Conservation (phyloP, 2,797 vertebrate genomes). For the Onychomys leucogaster region DNA sequence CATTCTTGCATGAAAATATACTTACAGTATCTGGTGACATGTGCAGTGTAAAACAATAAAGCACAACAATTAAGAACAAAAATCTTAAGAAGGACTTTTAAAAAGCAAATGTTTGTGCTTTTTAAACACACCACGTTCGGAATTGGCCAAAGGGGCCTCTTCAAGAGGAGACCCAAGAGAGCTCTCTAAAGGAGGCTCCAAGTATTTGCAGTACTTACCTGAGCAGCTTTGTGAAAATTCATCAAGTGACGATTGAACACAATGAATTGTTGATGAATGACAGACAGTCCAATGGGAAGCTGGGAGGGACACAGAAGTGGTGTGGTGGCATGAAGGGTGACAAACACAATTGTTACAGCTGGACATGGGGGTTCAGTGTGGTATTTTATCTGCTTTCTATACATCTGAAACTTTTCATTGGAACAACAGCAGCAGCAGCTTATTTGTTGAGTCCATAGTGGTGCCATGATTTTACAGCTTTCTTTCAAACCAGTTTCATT, state of each 20-base stretch:
- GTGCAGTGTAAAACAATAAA: background rate
- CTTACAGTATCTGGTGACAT: background rate
- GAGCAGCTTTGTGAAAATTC: background rate
- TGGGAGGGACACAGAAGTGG: background rate
- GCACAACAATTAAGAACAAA: background rate
- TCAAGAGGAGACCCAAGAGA: background rate
- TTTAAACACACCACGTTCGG: background rate
- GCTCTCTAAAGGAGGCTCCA: background rate
- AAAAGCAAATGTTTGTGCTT: background rate
- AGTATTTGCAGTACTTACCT: background rate
- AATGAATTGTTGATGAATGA: background rate
- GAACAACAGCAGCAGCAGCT: background rate
- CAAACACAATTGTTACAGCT: background rate
- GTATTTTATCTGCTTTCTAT: background rate
- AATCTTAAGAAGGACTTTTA: background rate
- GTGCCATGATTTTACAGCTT: background rate
- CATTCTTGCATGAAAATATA: background rate
- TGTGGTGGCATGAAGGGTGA: background rate
- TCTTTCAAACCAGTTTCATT: constrained; percentile 7
- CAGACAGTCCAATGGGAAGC: background rate
- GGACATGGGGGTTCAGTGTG: background rate
- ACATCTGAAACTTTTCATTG: constrained; percentile 42
- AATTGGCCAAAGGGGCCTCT: background rate
- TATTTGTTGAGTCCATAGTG: background rate
- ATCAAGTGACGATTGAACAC: background rate